These are phyloP conservation scores for Antedon mediterranea DNA, from an alignment of 53 echinoderm and acorn worm genomes.

Conservation along the genomic window DNA sequence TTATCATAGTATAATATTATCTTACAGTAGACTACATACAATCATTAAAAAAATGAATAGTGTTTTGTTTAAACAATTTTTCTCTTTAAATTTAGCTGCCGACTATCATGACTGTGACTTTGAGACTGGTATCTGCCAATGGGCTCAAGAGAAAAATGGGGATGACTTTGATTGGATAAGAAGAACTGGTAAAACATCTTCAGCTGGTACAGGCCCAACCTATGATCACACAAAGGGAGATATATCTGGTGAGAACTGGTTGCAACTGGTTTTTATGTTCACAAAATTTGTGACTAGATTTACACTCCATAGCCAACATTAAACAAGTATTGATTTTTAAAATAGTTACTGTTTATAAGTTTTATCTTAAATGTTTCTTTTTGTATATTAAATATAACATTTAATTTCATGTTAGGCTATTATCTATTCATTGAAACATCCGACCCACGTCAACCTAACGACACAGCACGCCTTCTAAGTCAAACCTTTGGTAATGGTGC, in stretches of 20 bases:
- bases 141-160: slow-evolving; percentile 28
- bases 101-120: slow-evolving; percentile 70
- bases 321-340: no score
- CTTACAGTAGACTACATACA: no score
- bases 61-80: no score
- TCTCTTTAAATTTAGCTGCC: slow-evolving; percentile 22
- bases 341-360: no score
- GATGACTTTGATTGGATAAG: slow-evolving; percentile 34
- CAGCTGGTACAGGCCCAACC: slow-evolving; percentile 40
- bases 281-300: no score
- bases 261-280: no score
- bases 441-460: slow-evolving; percentile 13
- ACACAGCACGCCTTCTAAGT: slow-evolving; percentile 20
- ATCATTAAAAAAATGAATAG: no score
- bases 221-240: slow-evolving; percentile 51
- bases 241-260: slow-evolving; percentile 20
- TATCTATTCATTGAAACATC: slow-evolving; percentile 29
- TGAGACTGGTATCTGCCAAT: slow-evolving; percentile 40
- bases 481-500: slow-evolving; percentile 10
- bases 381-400: no score
- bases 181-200: slow-evolving; percentile 36
- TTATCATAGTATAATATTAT: no score
- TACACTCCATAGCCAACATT: no score
- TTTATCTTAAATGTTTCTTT: no score
- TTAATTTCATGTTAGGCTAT: no score